These are phyloP conservation scores for Sturnira hondurensis DNA, from an alignment of 2,113 vertebrate species.

Conservation along the genomic window DNA sequence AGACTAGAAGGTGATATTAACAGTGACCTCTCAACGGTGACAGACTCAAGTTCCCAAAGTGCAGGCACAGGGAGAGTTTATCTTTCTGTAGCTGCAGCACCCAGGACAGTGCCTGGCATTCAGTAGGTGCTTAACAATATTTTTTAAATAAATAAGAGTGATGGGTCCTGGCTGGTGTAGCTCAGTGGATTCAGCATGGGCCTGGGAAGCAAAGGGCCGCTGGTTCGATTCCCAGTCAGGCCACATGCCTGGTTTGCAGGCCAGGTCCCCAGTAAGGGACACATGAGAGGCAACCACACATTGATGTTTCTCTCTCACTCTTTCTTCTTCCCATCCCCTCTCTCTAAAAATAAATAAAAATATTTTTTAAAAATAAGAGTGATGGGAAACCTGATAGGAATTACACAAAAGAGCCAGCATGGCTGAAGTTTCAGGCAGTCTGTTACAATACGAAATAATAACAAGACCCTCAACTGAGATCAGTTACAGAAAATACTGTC, in stretches of 20 bases:
- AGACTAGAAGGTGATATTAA: not conserved
- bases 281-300: no score
- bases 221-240: no score
- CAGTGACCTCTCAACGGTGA: not conserved
- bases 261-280: no score
- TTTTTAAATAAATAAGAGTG: not conserved
- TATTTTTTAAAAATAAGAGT: no score
- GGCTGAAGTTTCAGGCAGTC: not conserved
- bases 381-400: not conserved
- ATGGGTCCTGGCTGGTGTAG: no score
- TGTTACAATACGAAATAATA: not conserved
- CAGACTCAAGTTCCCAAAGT: not conserved
- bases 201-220: no score
- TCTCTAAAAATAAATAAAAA: no score
- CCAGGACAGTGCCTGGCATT: not conserved
- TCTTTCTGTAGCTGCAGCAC: not conserved
- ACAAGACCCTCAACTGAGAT: not conserved
- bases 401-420: not conserved
- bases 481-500: not conserved
- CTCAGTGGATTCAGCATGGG: no score
- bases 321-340: no score
- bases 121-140: not conserved
- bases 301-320: no score
- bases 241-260: no score
- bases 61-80: accelerated